Evolutionary conservation across 1,140 invertebrate genomes (phyloP), one percentile per base, ranked within the genome.

Genomic region (Pseudobourletiella spinata): DNA sequence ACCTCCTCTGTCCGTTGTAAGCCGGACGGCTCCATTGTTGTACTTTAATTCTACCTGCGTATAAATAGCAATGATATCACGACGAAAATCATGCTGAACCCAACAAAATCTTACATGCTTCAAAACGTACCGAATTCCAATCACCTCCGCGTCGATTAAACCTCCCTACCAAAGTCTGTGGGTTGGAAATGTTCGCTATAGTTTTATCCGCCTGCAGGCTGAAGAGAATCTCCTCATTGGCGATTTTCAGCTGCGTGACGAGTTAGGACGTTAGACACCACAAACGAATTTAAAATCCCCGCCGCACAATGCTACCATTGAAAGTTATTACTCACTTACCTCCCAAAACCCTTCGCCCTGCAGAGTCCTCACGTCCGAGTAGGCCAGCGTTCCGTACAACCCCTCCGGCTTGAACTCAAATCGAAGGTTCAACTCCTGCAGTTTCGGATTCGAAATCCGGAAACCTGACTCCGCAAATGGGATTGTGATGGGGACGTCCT

Each of bases 401-500:
- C 86, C 84, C 63, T 84, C 88, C 24, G 88, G 91, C 75, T 89
- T 89, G 73, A 94, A 94, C 73, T 91, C 87, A 75, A 95, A 91
- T 73, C 84, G 84, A 46, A 95, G 76, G 70, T 84, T 84, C 59
- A 95, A 79, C 59, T 82, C 82, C 24, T 73, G 63, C 66, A 84
- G 80, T 35, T 79, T 84, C 57, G 80, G 81, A 72, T 84, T 82
- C 70, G 84, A 82, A 25, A 86, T 88, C 84, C 86, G 86, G 74
- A 92, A 88, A 74, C 91, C 87, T 57, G 88, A 89, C 43, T 86
- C 86, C 39, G 88, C 84, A 73, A 91, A 91, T 16, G 90, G 90
- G 79, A 92, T 93, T 25, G 91, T 93, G 63, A 95, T 86, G 11
- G 91, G 91, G 71, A 94, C 90, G 25, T 89, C 85, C 71, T 88